Evolutionary conservation across 2,888 invertebrate species (phyloP), one percentile per base, ranked within the genome.

Genomic region (Stratiomys singularior): DNA sequence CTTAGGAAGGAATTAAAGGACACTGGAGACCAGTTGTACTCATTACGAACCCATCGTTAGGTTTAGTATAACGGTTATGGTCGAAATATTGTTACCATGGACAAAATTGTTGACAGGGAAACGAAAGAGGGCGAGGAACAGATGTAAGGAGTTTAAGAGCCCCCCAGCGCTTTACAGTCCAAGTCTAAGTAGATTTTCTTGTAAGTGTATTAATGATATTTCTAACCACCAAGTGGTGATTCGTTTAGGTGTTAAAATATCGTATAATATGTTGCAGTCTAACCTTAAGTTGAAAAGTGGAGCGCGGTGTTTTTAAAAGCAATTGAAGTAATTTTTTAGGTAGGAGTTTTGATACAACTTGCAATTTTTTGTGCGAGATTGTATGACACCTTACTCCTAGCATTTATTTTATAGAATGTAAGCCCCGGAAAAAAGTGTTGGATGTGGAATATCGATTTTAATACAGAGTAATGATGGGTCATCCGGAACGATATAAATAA

Each of bases 381-480:
- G n/a, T n/a, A n/a, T n/a, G n/a, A n/a, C n/a, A n/a, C n/a, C n/a
- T n/a, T n/a, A n/a, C n/a, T n/a, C n/a, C n/a, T n/a, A n/a, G n/a
- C n/a, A n/a, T n/a, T n/a, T n/a, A n/a, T n/a, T n/a, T n/a, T n/a
- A n/a, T n/a, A n/a, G n/a, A n/a, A n/a, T n/a, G n/a, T n/a, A n/a
- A n/a, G n/a, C n/a, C n/a, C n/a, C n/a, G n/a, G n/a, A n/a, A n/a
- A n/a, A n/a, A n/a, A n/a, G n/a, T n/a, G n/a, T n/a, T n/a, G n/a
- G n/a, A n/a, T n/a, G n/a, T n/a, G n/a, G n/a, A n/a, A n/a, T n/a
- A n/a, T n/a, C n/a, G n/a, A n/a, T n/a, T 83, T 83, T 83, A 81
- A 83, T 83, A 82, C 83, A 83, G 83, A 83, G 80, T 82, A 83
- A 83, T 83, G 83, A 83, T 80, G 82, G 83, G 83, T 80, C 80